Conservation (phyloP, 1,140 invertebrate genomes). For the Drosophila miranda region DNA sequence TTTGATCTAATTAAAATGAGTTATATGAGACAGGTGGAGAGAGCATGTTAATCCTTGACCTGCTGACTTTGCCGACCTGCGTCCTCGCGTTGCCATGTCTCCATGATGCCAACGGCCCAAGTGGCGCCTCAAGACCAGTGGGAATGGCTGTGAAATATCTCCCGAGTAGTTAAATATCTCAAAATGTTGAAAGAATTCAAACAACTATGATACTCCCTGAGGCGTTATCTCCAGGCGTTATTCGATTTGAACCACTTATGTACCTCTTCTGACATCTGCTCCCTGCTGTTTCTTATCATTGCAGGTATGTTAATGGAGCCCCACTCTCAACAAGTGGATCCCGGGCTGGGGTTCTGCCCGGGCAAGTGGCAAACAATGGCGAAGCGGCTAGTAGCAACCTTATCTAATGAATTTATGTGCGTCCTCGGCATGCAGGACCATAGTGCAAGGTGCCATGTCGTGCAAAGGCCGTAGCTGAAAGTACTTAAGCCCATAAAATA, state of each 20-base stretch:
- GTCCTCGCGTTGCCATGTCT: not conserved
- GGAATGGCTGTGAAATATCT: too few relatives aligned
- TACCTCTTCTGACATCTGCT: conserved; percentile 9
- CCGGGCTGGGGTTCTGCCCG: not conserved
- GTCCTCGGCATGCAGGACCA: conserved; percentile 30
- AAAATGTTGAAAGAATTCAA: conserved; percentile 6
- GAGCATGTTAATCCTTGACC: conserved; percentile 57
- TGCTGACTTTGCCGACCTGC: conserved; percentile 39
- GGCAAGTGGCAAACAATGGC: conserved; percentile 43
- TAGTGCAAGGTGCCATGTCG: conserved; percentile 56
- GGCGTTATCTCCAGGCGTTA: too few relatives aligned
- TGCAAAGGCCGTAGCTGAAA: conserved; percentile 70
- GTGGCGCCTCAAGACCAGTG: conserved; percentile 14
- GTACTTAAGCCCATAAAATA: conserved; percentile 80
- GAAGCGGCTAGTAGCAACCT: conserved; percentile 30
- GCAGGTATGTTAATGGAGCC: conserved; percentile 40
- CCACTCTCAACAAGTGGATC: conserved; percentile 41
- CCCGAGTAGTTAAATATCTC: not conserved
- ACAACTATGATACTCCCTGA: too few relatives aligned
- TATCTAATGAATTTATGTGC: conserved; percentile 76
- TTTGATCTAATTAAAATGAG: conserved; percentile 79
- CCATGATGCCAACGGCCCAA: conserved; percentile 5
- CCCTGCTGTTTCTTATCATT: conserved; percentile 27
- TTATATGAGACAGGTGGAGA: conserved; percentile 56
- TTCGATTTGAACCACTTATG: not conserved